Base-by-base conservation (phyloP, 2,113 vertebrate genomes). In the Brachirus orientalis region DNA sequence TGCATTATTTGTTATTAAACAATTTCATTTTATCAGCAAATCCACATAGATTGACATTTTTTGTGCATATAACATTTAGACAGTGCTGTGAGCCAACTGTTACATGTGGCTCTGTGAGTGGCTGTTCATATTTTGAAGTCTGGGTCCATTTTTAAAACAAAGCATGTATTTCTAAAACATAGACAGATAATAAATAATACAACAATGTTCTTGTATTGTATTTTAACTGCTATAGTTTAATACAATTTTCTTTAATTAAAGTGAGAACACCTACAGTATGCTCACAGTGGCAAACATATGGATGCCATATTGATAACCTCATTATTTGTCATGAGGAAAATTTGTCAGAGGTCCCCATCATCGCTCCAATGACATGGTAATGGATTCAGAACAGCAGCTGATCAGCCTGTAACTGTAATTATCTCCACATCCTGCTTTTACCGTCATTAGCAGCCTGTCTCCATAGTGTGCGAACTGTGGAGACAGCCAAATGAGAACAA, bases 381-480 rank as follows among this genome's bases (percentile, higher is more conserved):
- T 88, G 65, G 73, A 87, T 89, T 82, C 81, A 78, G 73, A 83
- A 67, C 77, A 82, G 77, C 83, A 88, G 79, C 84, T 77, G 82
- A 91, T 88, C 68, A 66, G 62, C 77, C 8, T 85, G 72, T 79
- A 74, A 80, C 64, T 76, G 86, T 86, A 80, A 88, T 89, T 86
- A 88, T 86, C 79, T 81, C 73, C 75, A 83, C 81, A 85, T 88
- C 79, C 86, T 81, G 80, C 59, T 85, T 86, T 86, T 86, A 80
- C 79, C 77, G 89, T 86, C 83, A 88, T 88, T 81, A 84, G 85
- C 78, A 84, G 79, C 58, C 52, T 63, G 69, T 65, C 63, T 79
- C 58, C 56, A 62, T 71, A 54, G 76, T 28, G 44, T n/a, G 69
- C 50, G 62, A 74, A 80, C 54, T 75, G 59, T 59, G 72, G 53